These are phyloP conservation scores for Agriotes lineatus DNA, from an alignment of 2,888 invertebrate species.

Conservation along the genomic window DNA sequence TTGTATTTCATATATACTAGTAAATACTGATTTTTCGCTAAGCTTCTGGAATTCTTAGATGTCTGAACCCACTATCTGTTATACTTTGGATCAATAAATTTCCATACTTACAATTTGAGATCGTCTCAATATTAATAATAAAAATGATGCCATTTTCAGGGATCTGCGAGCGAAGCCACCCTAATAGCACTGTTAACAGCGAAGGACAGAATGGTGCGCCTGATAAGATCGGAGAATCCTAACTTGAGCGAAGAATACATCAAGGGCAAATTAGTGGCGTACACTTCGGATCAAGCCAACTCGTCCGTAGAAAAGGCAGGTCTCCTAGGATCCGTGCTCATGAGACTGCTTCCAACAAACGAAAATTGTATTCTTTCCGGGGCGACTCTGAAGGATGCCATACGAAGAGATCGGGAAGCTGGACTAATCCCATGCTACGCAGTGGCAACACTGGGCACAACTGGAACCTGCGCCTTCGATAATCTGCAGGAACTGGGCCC, in stretches of 20 bases:
- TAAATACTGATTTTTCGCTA: too few relatives aligned
- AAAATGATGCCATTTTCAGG: too few relatives aligned
- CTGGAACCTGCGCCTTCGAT: conserved; percentile 88
- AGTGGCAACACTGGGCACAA: conserved; percentile 79
- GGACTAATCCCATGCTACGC: conserved; percentile 92
- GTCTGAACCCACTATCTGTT: too few relatives aligned
- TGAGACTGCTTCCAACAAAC: conserved; percentile 79
- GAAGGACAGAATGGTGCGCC: conserved; percentile 76
- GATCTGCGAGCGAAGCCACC: conserved; percentile 92
- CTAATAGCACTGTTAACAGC: conserved; percentile 85
- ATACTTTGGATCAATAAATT: too few relatives aligned
- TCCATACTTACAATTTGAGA: too few relatives aligned
- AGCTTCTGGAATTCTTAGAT: too few relatives aligned
- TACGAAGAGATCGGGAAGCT: conserved; percentile 79
- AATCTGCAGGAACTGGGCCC: conserved; percentile 86
- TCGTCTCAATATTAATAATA: too few relatives aligned
- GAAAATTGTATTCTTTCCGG: conserved; percentile 77
- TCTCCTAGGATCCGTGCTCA: conserved; percentile 81
- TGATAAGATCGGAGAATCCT: conserved; percentile 71
- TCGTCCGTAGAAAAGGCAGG: conserved; percentile 92
- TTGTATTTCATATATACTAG: too few relatives aligned
- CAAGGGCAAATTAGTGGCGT: conserved; percentile 81
- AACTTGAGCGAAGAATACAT: conserved; percentile 74
- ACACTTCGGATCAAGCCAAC: conserved; percentile 89
- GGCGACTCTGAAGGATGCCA: conserved; percentile 75